Conservation (phyloP, 1,140 invertebrate species). For the Papilio helenus region DNA sequence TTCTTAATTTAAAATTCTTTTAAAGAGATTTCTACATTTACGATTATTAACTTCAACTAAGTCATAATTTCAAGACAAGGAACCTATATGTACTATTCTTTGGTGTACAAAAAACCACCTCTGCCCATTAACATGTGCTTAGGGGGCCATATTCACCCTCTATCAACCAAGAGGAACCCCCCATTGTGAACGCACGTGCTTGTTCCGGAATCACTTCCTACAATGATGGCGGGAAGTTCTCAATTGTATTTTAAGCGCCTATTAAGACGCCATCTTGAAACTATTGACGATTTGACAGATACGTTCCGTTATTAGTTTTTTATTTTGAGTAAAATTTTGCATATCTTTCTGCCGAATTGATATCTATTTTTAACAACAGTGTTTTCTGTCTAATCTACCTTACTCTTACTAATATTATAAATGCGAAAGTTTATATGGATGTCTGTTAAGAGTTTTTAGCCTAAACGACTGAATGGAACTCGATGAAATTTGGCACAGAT, state of each 20-base stretch:
- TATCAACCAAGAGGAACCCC: conserved; percentile 29
- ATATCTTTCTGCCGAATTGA: not conserved
- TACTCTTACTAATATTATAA: no score
- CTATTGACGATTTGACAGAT: conserved; percentile 19
- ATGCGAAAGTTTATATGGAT: no score
- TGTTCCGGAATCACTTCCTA: conserved; percentile 10
- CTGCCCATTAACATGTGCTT: not conserved
- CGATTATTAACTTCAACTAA: no score
- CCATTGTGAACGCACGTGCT: conserved; percentile 36
- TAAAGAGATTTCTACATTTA: no score
- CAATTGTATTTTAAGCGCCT: conserved; percentile 23
- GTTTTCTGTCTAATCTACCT: not conserved
- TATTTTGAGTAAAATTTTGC: not conserved
- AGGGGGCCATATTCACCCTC: conserved; percentile 13
- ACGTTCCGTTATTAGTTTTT: not conserved
- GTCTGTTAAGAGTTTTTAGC: no score
- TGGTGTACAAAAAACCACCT: not conserved
- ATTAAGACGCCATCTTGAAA: conserved; percentile 23
- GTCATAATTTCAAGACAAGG: no score
- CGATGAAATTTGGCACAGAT: no score
- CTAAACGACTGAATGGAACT: no score
- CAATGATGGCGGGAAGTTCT: conserved; percentile 7
- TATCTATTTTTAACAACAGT: not conserved
- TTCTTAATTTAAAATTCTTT: no score
- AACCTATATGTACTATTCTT: no score